Evolutionary conservation across 2,113 vertebrate species (phyloP).

Genomic region (Rhinoderma darwinii): DNA sequence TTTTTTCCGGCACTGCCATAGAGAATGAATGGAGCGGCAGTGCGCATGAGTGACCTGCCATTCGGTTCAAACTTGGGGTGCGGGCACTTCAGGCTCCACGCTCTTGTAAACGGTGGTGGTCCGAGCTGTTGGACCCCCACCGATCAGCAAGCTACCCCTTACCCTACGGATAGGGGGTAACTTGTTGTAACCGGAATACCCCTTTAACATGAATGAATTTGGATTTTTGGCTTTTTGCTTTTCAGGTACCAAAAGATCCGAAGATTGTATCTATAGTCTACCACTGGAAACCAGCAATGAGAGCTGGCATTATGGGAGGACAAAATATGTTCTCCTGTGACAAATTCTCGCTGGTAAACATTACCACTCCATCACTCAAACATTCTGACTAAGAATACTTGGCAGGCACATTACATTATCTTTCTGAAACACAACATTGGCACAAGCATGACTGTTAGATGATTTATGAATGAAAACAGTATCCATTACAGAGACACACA

Average conservation of each 20-base stretch:
- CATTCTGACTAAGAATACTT: background rate
- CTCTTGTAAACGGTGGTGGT: too few species aligned
- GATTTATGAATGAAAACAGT: conserved; percentile 44
- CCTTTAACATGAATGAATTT: background rate
- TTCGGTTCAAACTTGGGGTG: too few species aligned
- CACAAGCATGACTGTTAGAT: conserved; percentile 24
- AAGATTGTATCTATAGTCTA: background rate
- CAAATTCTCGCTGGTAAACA: background rate
- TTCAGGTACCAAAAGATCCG: background rate
- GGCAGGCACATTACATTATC: conserved; percentile 17
- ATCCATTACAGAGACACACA: conserved; percentile 30
- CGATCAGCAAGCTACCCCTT: too few species aligned
- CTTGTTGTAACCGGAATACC: background rate
- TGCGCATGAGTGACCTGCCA: too few species aligned
- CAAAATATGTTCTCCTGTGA: background rate
- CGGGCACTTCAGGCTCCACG: too few species aligned
- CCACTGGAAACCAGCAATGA: background rate
- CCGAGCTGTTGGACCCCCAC: too few species aligned
- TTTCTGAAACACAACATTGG: conserved; percentile 24
- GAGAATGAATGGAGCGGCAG: too few species aligned
- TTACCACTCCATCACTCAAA: background rate
- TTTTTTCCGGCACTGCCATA: too few species aligned
- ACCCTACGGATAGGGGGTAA: too few species aligned
- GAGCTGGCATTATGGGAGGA: background rate
- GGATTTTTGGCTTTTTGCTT: background rate